Base-by-base conservation (phyloP, 2,797 vertebrate genomes). In the Petrocephalus schoutedeni region DNA sequence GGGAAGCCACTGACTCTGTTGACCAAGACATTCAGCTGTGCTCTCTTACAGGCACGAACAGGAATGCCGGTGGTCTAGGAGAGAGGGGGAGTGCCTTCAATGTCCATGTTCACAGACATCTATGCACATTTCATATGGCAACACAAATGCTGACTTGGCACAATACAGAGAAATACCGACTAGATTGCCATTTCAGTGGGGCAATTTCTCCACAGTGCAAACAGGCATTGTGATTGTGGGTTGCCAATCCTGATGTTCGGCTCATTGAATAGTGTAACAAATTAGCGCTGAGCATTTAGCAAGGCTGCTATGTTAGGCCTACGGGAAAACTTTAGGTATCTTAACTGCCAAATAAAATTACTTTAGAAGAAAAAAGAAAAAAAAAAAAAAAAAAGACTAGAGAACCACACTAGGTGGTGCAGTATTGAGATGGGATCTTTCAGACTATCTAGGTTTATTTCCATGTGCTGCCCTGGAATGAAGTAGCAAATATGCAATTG, bases 11-110 rank as follows among this genome's bases (percentile, higher is more conserved):
- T 3, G 86, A 96, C 83, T 92, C 95, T 91, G 87, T 95, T 95
- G 91, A 96, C 59, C 80, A 96, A 95, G 89, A 97, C 90, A 87
- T 97, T 97, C 88, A 97, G 93, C 92, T 97, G 96, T 59, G 95
- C 95, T 93, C 96, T 93, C 91, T 96, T 96, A 90, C 95, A 96
- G 91, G 95, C 95, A 84, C 96, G 95, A 51, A 97, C 95, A 87
- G 96, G 96, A 58, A 96, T 93, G 4, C 96, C 96, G 1, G 94
- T 95, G 0, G 95, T 96, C 96, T 97, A 84, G 23, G 89, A 89
- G 64, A 64, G 58, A 49, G n/a, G 53, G 19, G 3, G 1, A 57
- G 14, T 19, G 7, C 36, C 74, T 80, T 80, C 74, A 45, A 2
- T 80, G 8, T 3, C 28, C 41, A 80, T n/a, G 67, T 80, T 80